Evolutionary conservation across 1,140 invertebrate species (phyloP).

Genomic region (Teleogryllus occipitalis): DNA sequence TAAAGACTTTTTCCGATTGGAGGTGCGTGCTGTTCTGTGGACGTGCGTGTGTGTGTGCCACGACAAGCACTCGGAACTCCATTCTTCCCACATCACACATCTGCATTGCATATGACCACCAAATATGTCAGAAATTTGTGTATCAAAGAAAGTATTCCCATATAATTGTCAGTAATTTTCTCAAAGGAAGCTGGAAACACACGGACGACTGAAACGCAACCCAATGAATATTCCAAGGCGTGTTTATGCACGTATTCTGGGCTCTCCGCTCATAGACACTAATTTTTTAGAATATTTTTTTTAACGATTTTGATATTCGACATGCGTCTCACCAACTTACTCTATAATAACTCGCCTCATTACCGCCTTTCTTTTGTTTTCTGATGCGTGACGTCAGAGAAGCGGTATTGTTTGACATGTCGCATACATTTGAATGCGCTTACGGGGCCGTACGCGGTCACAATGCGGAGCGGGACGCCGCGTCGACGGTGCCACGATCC

Average conservation of each 20-base stretch:
- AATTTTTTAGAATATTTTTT: not conserved
- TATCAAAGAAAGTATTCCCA: not conserved
- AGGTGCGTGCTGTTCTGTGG: not conserved
- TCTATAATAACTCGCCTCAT: slow-evolving; percentile 4
- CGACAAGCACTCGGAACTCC: not conserved
- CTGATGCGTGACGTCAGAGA: not conserved
- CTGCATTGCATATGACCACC: not conserved
- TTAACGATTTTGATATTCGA: not conserved
- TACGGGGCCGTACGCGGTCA: not conserved
- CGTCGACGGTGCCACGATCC: not conserved
- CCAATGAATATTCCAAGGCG: not conserved
- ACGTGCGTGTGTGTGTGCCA: not conserved
- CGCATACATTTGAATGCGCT: slow-evolving; percentile 1
- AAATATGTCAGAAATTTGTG: slow-evolving; percentile 1
- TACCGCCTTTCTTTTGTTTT: not conserved
- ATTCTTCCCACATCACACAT: not conserved
- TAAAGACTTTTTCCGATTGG: not conserved
- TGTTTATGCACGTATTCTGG: not conserved
- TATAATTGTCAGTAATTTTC: slow-evolving; percentile 1
- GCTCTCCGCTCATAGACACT: not conserved
- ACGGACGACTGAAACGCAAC: not conserved
- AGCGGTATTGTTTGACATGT: not conserved
- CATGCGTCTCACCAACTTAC: not conserved
- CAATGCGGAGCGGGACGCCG: not conserved
- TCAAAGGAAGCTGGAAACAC: not conserved